Percentiles rank a stretch among this genome's conserved stretches.
Conservation (phyloP, 30 jellyfish, hydroid and myxozoan species). For the Pelagia noctiluca region DNA sequence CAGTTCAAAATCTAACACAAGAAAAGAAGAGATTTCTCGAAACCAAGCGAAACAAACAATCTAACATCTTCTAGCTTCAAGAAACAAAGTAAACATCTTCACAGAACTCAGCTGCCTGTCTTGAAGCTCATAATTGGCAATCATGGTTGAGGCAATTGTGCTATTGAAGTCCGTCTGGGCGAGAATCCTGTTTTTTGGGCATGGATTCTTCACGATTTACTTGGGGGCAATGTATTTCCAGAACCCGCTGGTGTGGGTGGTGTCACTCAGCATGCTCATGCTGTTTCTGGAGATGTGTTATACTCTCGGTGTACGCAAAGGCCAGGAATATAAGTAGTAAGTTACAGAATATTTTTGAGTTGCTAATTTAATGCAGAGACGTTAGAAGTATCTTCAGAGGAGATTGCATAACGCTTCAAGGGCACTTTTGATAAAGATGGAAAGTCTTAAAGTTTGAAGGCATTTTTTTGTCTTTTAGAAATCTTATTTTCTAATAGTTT, state of each 20-base stretch:
- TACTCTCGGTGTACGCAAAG: slow-evolving; percentile 76
- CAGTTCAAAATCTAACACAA: no score
- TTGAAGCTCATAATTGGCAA: neutral
- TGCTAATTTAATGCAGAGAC: no score
- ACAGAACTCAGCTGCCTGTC: neutral
- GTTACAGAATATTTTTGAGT: slow-evolving; percentile 22
- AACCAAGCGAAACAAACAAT: no score
- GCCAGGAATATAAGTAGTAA: slow-evolving; percentile 81
- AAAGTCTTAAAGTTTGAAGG: no score
- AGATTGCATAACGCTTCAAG: no score
- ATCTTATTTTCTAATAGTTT: no score
- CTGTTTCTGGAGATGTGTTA: slow-evolving; percentile 71
- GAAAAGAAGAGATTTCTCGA: no score
- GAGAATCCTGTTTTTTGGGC: slow-evolving; percentile 67
- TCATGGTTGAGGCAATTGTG: slow-evolving; percentile 58
- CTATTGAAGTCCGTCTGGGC: slow-evolving; percentile 69
- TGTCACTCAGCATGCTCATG: slow-evolving; percentile 47
- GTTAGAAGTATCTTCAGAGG: no score
- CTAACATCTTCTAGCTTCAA: no score
- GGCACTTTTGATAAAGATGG: no score
- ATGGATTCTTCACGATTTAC: slow-evolving; percentile 67
- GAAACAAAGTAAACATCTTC: neutral
- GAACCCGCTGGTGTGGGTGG: slow-evolving; percentile 58
- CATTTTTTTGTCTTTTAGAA: no score
- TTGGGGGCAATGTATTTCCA: slow-evolving; percentile 45